Evolutionary conservation across 2,113 vertebrate genomes (phyloP), one percentile per base, ranked within the genome.

Genomic region (Dicaeum eximium): DNA sequence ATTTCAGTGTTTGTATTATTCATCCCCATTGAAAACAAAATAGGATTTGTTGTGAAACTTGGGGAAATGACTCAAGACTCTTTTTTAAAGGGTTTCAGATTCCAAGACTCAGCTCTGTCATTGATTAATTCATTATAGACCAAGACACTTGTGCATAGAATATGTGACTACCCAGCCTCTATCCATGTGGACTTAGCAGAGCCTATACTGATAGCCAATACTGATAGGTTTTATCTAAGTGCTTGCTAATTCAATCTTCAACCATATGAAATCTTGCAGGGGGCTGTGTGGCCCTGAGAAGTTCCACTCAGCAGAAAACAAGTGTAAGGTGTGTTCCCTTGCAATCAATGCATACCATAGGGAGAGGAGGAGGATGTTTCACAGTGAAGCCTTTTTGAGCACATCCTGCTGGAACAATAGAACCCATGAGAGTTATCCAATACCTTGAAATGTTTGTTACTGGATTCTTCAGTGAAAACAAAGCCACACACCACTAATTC

Each of bases 1-100:
- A 80, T 96, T 95, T 88, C 71, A 53, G 19, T 58, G 51, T 27
- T 38, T 48, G 11, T 44, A 50, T 80, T 93, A 87, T 78, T 87
- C 72, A 81, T 71, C 30, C 44, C 31, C 9, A 54, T 12, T 61
- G 50, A 87, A 89, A 95, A 94, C 48, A 93, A 84, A 95, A 73
- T 4, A 62, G 24, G 50, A 69, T 89, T 89, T 61, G 23, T 23
- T 28, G 8, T 44, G 38, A 65, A 74, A 88, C 44, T 24, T 44
- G 42, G 13, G 35, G 33, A 85, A 72, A 80, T 27, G 0, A 86
- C 57, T 77, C 54, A 66, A 80, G 44, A 48, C 20, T 82, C 8
- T 64, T 45, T 91, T 80, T 64, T 66, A 61, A 65, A 31, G 30
- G 12, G 3, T 65, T 93, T 94, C 56, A 67, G 31, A 18, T 80